Conservation (phyloP, 2,888 invertebrate species). For the Phymatocera aterrima region DNA sequence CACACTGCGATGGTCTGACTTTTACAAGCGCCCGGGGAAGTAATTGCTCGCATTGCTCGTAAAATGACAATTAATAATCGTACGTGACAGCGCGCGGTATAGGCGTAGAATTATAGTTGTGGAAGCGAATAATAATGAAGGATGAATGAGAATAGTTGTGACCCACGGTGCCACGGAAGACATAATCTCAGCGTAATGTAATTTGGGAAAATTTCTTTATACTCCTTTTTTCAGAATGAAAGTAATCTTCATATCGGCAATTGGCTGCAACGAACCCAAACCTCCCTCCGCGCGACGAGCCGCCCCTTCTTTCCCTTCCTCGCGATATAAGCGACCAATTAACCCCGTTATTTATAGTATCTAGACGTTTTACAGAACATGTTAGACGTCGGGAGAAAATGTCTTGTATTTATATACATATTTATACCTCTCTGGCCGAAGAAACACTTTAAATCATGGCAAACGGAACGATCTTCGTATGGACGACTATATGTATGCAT, state of each 20-base stretch:
- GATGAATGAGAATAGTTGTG: conserved; percentile 23
- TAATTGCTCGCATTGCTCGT: conserved; percentile 23
- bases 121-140: conserved; percentile 8
- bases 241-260: conserved; percentile 44
- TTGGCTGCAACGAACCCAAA: conserved; percentile 35
- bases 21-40: not conserved
- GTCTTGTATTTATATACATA: conserved; percentile 43
- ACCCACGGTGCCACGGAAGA: conserved; percentile 1
- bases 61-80: conserved; percentile 27
- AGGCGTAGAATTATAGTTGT: not conserved
- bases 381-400: conserved; percentile 45
- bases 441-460: conserved; percentile 44
- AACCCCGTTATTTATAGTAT: conserved; percentile 48
- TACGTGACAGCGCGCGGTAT: not conserved
- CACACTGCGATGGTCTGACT: not conserved
- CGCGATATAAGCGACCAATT: conserved; percentile 47
- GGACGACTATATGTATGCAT: too few relatives aligned
- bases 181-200: conserved; percentile 1
- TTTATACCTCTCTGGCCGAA: conserved; percentile 35
- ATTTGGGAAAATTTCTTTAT: not conserved
- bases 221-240: not conserved
- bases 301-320: conserved; percentile 1
- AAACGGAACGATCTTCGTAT: conserved; percentile 30
- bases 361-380: conserved; percentile 43
- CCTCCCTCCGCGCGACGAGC: conserved; percentile 26